Conservation (phyloP, 1,140 invertebrate genomes). For the Sweltsa coloradensis region DNA sequence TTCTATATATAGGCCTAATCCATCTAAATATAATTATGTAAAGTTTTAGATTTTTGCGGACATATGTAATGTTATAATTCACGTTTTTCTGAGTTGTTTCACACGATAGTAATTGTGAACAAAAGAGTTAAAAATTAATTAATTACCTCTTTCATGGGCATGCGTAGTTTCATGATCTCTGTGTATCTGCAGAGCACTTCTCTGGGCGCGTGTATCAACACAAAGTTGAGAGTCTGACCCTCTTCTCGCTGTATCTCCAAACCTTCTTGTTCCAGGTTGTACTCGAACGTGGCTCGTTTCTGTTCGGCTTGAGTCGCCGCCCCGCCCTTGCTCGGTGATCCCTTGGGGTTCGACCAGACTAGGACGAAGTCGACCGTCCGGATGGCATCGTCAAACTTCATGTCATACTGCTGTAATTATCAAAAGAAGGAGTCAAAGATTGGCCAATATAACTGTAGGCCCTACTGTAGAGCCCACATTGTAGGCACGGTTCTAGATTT, state of each 20-base stretch:
- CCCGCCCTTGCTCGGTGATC: conserved; percentile 6
- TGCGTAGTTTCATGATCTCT: conserved; percentile 84
- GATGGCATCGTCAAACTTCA: conserved; percentile 18
- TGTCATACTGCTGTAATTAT: too few relatives aligned
- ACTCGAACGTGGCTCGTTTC: conserved; percentile 24
- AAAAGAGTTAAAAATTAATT: conserved; percentile 14
- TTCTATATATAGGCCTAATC: background rate
- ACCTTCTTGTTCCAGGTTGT: conserved; percentile 28
- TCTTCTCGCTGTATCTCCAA: conserved; percentile 17
- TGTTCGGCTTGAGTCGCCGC: conserved; percentile 13
- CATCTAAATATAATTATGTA: conserved; percentile 16
- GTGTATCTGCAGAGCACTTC: conserved; percentile 78
- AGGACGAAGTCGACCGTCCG: conserved; percentile 28
- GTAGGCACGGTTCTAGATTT: too few relatives aligned
- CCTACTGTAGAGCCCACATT: too few relatives aligned
- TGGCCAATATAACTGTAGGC: too few relatives aligned
- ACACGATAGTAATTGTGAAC: conserved; percentile 10
- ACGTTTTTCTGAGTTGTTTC: too few relatives aligned
- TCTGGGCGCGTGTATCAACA: conserved; percentile 75
- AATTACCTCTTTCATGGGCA: conserved; percentile 82
- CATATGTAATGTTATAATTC: too few relatives aligned
- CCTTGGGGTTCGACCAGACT: conserved; percentile 17
- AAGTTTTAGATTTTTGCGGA: too few relatives aligned
- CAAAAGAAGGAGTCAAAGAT: too few relatives aligned
- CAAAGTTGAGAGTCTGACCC: conserved; percentile 28